Percentiles rank a stretch among this genome's conserved stretches.
phyloP scores from a whole-genome alignment of 2,113 vertebrate species.

The Ophiodon elongatus region DNA sequence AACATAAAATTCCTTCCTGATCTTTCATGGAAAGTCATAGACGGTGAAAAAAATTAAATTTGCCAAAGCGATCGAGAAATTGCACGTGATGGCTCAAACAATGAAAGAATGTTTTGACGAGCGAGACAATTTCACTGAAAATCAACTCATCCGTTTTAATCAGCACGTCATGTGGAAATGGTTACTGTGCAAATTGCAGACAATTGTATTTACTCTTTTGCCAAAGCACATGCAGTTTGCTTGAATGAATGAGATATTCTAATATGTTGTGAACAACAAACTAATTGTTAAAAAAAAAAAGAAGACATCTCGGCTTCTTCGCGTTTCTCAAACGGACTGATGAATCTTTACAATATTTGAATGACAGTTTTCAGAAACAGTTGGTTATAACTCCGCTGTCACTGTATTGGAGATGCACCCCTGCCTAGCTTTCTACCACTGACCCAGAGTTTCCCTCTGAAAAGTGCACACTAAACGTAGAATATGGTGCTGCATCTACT shows the following conservation, averaged over 20 bases:
- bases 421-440: not conserved
- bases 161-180: no score
- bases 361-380: not conserved
- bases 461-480: not conserved
- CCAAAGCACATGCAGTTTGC: not conserved
- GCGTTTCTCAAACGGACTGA: not conserved
- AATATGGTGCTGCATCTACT: not conserved
- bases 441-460: not conserved
- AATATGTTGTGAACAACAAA: no score
- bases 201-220: not conserved
- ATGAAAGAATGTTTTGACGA: no score
- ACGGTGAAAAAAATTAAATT: no score
- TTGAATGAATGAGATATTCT: not conserved
- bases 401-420: not conserved
- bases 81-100: no score
- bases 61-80: no score
- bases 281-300: no score
- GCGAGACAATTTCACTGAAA: no score
- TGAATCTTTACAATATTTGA: not conserved
- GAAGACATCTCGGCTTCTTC: not conserved
- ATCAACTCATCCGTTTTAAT: no score
- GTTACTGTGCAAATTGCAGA: no score
- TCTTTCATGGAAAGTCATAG: no score
- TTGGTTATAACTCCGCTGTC: not conserved
- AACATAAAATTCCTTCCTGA: no score